Base-by-base conservation (phyloP, 1,140 invertebrate species). In the Venturia canescens region DNA sequence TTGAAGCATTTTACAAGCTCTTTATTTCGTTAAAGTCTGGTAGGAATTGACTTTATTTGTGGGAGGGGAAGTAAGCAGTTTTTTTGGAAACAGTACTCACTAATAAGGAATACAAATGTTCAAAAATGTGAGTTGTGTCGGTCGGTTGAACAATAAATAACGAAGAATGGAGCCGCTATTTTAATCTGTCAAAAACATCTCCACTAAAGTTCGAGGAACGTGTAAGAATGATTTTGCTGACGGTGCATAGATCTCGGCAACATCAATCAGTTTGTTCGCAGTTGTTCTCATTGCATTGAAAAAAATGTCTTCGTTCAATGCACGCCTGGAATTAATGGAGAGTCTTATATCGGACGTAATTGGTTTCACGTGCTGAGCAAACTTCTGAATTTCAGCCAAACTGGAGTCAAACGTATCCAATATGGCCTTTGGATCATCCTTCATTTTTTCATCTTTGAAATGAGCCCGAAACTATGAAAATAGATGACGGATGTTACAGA, bases 241-340 rank as follows among this genome's bases (percentile, higher is more conserved):
- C 5, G 74, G 74, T n/a, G 38, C 13, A 38, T 9, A 44, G 7
- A 1, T 44, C 11, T 70, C 67, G 6, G 34, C 21, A n/a, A 15
- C 15, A 6, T 67, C 53, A 11, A 78, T 26, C n/a, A 78, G 4
- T 11, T n/a, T 38, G 0, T 50, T 0, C 1, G 60, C 3, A 2
- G 53, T 15, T 1, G 5, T 29, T 63, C 9, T 63, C 5, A 63
- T 16, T 9, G 69, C 5, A 9, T 6, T 69, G 23, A 21, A 78
- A 7, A 5, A 70, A 18, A 18, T 1, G 5, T 67, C 77, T 15
- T 78, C 38, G 3, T 38, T 21, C 7, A 78, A 18, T 48, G n/a
- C 57, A n/a, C 77, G 53, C 26, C 67, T 44, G n/a, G 27, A 50
- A 38, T 78, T 18, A 48, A 78, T 69, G 1, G 77, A 67, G 7